These are phyloP conservation scores for Dromiciops gliroides DNA, from an alignment of 2,113 vertebrate species.

Conservation along the genomic window DNA sequence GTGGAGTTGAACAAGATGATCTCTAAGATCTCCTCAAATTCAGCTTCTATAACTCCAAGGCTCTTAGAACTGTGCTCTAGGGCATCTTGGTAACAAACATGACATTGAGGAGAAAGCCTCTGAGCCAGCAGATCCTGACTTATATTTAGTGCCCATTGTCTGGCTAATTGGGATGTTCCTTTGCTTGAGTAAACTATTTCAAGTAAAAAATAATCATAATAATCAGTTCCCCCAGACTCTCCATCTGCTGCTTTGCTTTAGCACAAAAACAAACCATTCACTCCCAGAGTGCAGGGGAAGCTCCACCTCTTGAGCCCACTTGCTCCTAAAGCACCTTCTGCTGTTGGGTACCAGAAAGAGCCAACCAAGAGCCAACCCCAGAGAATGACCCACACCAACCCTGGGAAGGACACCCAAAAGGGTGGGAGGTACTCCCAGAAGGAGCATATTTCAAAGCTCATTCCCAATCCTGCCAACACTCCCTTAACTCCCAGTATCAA, in stretches of 20 bases:
- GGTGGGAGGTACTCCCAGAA: neutral
- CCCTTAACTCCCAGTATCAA: neutral
- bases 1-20: neutral
- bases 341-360: neutral
- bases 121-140: neutral
- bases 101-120: neutral
- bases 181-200: neutral
- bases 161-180: neutral
- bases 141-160: neutral
- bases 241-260: neutral
- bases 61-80: neutral
- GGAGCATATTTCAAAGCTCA: neutral
- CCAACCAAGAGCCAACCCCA: neutral
- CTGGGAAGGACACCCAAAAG: neutral
- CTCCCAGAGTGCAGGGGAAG: neutral
- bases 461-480: neutral
- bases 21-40: neutral
- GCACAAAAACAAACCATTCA: neutral
- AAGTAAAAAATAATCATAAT: slow-evolving; percentile 1
- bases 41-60: neutral
- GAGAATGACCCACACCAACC: neutral
- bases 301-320: neutral
- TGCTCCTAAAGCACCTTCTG: neutral
- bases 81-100: neutral
- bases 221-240: neutral